Base-by-base conservation (phyloP, 1,140 invertebrate genomes). In the Drosophila littoralis region DNA sequence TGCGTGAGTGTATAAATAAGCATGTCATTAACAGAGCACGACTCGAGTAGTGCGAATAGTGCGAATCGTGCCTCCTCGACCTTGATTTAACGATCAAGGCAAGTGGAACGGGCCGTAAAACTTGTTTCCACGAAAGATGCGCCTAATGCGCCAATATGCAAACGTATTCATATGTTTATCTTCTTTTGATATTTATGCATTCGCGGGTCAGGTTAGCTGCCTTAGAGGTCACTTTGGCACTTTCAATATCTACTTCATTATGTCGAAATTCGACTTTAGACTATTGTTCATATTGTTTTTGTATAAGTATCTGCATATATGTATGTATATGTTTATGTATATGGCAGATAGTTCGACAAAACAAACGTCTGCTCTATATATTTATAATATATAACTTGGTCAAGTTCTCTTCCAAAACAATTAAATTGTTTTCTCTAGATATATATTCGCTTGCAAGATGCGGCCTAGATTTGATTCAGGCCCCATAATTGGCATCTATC, bases 71-170 rank as follows among this genome's bases (percentile, higher is more conserved):
- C 38, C 46, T 52, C 36, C 55, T 60, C 36, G 66, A 60, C 66
- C 66, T 60, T 68, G 36, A 68, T 68, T 61, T 48, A 35, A 32
- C 40, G 38, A 69, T 52, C 8, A 52, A 43, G 66, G 58, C 48
- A 61, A 69, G 22, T 52, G 15, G 36, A 42, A 32, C 66, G 10
- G 43, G 54, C 46, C n/a, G n/a, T 40, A 6, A 55, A 65, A 57
- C 68, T 50, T 50, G 60, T 71, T 65, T 48, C 28, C 8, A 12
- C 8, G 36, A 6, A 48, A 15, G 38, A 52, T 61, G 50, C 45
- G 38, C 8, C 32, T 7, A 9, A 50, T 67, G 32, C 28, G 9
- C 28, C 15, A 33, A 17, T 22, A 17, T 33, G 28, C 10, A 13
- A 32, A 28, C 8, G 6, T 61, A 7, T 32, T 28, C n/a, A n/a